Evolutionary conservation across 1,140 invertebrate species (phyloP).

Genomic region (Halictus rubicundus): DNA sequence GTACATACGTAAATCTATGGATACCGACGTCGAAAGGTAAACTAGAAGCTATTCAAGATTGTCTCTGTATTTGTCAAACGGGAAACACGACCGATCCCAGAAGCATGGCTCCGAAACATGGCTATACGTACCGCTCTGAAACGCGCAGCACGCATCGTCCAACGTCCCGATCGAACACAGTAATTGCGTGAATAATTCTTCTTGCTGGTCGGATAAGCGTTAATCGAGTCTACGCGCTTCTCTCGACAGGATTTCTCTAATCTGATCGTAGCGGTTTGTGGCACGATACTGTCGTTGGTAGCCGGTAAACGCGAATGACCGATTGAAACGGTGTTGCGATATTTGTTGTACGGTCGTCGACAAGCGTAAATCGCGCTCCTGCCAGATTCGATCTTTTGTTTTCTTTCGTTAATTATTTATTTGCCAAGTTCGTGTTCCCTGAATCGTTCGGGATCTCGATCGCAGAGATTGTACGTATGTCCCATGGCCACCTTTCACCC

Average conservation of each 20-base stretch:
- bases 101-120: not conserved
- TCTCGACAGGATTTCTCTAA: not conserved
- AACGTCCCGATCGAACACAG: not conserved
- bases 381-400: not conserved
- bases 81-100: not conserved
- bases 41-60: too few species aligned
- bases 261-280: slow-evolving; percentile 17
- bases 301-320: slow-evolving; percentile 33
- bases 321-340: slow-evolving; percentile 24
- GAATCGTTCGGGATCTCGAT: slow-evolving; percentile 14
- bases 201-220: not conserved
- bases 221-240: not conserved
- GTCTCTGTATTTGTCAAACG: not conserved
- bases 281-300: slow-evolving; percentile 16
- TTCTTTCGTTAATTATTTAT: not conserved
- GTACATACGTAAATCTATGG: too few species aligned
- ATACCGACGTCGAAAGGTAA: too few species aligned
- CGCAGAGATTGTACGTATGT: too few species aligned
- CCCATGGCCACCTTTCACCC: slow-evolving; percentile 69
- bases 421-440: slow-evolving; percentile 2
- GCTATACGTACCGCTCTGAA: not conserved
- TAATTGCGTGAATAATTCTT: not conserved
- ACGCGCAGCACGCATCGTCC: not conserved
- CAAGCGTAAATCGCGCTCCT: not conserved
- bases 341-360: slow-evolving; percentile 21